Evolutionary conservation across 2,797 vertebrate species (phyloP).

Genomic region (Muscicapa comitata): DNA sequence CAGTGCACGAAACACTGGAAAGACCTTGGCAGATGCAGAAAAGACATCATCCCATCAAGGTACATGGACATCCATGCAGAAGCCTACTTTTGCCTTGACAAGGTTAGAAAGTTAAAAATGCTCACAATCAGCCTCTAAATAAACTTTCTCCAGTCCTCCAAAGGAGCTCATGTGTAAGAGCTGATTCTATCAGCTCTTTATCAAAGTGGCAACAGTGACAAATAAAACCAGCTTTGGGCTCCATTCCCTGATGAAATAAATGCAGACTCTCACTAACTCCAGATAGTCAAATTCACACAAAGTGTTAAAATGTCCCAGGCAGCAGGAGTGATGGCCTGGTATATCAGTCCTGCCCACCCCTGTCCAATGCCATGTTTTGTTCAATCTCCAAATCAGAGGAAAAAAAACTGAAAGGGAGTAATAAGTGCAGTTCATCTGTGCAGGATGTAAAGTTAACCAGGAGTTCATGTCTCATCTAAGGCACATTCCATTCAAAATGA

Average conservation of each 20-base stretch:
- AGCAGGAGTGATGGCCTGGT: neutral
- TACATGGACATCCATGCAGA: rapidly evolving
- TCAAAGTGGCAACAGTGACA: neutral
- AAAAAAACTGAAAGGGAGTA: neutral
- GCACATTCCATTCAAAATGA: neutral
- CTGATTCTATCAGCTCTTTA: neutral
- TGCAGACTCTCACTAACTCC: neutral
- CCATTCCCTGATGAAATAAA: neutral
- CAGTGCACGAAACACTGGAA: rapidly evolving
- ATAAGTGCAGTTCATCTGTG: neutral
- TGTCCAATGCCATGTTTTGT: neutral
- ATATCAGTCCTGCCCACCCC: neutral
- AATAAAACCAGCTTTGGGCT: neutral
- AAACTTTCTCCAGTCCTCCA: neutral
- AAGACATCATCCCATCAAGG: neutral
- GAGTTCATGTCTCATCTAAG: neutral
- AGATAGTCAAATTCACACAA: neutral
- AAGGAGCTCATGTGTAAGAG: neutral
- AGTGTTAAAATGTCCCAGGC: neutral
- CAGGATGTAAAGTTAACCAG: neutral
- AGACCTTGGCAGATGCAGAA: neutral
- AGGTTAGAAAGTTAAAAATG: neutral
- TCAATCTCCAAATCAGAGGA: neutral
- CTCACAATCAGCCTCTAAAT: neutral
- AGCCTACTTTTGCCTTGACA: neutral